phyloP scores from a whole-genome alignment of 2,113 vertebrate species.

The Planiliza haematocheilus region DNA sequence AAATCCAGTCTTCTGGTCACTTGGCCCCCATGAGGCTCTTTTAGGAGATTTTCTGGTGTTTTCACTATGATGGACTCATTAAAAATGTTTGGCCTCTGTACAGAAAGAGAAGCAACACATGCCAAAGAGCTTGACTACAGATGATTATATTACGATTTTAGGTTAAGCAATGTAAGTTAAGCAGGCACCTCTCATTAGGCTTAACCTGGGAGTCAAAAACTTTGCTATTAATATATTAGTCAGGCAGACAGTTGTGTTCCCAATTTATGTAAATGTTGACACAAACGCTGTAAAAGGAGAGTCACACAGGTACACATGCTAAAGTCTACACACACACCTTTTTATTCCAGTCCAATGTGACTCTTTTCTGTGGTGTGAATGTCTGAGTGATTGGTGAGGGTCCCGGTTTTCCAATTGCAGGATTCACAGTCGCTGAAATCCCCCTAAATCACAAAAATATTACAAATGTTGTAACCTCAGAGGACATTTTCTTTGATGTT shows the following conservation, averaged over 20 bases:
- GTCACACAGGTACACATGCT: neutral
- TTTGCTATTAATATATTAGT: no score
- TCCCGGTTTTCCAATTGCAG: constrained; percentile 20
- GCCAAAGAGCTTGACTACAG: neutral
- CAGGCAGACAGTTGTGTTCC: no score
- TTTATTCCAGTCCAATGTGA: constrained; percentile 45
- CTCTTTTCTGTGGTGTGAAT: constrained; percentile 44
- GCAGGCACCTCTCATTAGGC: neutral
- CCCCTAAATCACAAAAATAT: constrained; percentile 55
- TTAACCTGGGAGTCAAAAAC: neutral
- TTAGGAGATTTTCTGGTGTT: constrained; percentile 23
- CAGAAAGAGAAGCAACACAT: neutral
- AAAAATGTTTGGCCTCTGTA: constrained; percentile 58
- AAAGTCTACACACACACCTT: constrained; percentile 42
- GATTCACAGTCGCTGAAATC: constrained; percentile 21
- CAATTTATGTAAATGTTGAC: constrained; percentile 2
- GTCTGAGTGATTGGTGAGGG: constrained; percentile 10
- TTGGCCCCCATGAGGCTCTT: constrained; percentile 10
- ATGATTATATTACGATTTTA: neutral
- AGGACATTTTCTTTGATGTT: no score
- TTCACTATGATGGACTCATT: constrained; percentile 28
- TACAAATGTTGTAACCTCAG: neutral
- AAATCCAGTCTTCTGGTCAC: constrained; percentile 65
- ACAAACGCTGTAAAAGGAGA: neutral
- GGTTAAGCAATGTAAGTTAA: neutral